Base-by-base conservation (phyloP, 2,113 vertebrate genomes). In the Alouatta palliata region DNA sequence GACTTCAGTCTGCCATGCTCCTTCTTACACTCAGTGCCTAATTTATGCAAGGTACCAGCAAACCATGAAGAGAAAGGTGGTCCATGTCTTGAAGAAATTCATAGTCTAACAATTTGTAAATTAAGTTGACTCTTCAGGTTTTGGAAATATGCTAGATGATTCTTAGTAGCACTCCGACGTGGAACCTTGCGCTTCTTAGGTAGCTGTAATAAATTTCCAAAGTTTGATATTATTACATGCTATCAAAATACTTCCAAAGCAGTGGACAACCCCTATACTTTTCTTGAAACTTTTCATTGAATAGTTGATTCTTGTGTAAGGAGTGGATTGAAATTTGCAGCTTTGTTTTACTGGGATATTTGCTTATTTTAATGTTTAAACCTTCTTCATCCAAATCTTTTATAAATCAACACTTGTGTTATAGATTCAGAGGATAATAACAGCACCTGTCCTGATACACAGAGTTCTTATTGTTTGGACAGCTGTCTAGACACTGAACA, bases 401-500 rank as follows among this genome's bases (percentile, higher is more conserved):
- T 88, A 52, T 91, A 96, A 97, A 64, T 32, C 83, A 85, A 94
- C 97, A 97, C 58, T 95, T 96, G 91, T 84, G 68, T 70, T 80
- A 30, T 49, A 56, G 94, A 84, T 90, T 94, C 97, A 84, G 25
- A 6, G 80, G 7, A 27, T 85, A 77, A 84, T 70, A 84, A 40
- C 20, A 94, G 80, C 97, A 97, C 70, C 94, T 97, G 97, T 95
- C 66, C 9, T 58, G 43, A 90, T 45, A 80, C 90, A 95, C 32
- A 87, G 84, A 97, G 81, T 43, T 90, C 64, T 93, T 89, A 30
- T 37, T 96, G 71, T 97, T 92, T 84, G 37, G 30, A 93, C 97
- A 97, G 96, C 95, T 98, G 97, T 96, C 71, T 11, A n/a, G 49
- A 96, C 40, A 87, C 58, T 81, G 87, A 94, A 77, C 90, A 96